These are phyloP conservation scores for Tinamus major DNA, from an alignment of 2,797 vertebrate genomes.

Conservation along the genomic window DNA sequence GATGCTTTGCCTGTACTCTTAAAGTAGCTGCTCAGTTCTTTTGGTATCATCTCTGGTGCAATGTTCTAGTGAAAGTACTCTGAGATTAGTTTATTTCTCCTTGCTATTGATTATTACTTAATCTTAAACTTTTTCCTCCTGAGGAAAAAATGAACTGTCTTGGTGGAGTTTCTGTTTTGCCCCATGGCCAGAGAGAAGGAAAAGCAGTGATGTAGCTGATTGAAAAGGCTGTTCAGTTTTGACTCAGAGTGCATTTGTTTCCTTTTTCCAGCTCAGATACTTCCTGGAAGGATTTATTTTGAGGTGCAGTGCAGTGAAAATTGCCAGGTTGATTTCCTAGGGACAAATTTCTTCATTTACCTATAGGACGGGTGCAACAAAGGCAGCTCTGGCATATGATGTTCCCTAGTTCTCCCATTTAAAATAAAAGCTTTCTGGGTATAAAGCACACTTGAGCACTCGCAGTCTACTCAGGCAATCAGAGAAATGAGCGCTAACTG, in stretches of 20 bases:
- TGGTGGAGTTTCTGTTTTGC: neutral
- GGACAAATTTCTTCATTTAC: neutral
- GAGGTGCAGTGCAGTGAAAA: neutral
- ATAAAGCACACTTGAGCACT: neutral
- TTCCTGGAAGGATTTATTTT: neutral
- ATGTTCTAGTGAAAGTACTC: neutral
- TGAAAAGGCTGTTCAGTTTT: neutral
- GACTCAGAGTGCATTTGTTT: neutral
- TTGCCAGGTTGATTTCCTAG: neutral
- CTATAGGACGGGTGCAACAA: neutral
- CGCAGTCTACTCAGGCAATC: neutral
- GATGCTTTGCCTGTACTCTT: neutral
- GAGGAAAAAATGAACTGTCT: constrained; percentile 21
- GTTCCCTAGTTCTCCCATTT: neutral
- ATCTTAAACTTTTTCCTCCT: neutral
- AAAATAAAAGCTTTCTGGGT: neutral
- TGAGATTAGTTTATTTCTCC: constrained; percentile 32
- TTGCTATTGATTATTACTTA: constrained; percentile 54
- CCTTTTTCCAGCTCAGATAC: neutral
- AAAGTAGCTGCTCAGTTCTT: neutral
- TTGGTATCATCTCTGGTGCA: neutral
- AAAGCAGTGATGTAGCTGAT: neutral
- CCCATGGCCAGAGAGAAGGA: neutral
- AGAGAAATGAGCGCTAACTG: neutral
- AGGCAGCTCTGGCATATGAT: neutral